These are phyloP conservation scores for Platalea minor DNA, from an alignment of 2,797 vertebrate genomes.

Conservation along the genomic window DNA sequence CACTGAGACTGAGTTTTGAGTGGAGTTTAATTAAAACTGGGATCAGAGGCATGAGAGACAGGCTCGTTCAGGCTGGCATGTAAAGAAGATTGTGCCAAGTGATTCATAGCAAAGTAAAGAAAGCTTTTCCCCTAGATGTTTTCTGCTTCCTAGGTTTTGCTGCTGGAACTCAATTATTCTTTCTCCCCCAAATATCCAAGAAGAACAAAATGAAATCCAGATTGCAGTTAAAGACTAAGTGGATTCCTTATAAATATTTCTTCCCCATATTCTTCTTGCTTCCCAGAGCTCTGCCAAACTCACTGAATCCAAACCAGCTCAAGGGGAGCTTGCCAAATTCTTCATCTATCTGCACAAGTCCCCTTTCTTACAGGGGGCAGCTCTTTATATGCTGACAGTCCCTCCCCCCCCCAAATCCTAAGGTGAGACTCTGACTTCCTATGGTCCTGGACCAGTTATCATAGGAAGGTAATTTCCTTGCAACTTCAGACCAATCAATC, in stretches of 20 bases:
- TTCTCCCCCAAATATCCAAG: not conserved
- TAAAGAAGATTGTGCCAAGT: not conserved
- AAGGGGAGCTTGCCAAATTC: not conserved
- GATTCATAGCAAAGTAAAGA: not conserved
- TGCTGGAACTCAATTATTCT: not conserved
- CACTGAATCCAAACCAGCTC: not conserved
- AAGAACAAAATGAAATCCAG: not conserved
- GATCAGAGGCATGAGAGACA: not conserved
- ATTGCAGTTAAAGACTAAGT: not conserved
- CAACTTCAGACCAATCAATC: not conserved
- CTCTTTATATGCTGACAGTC: not conserved
- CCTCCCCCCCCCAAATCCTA: not conserved
- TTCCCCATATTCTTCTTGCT: not conserved
- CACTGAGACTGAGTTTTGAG: not conserved
- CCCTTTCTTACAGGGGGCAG: not conserved
- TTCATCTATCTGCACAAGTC: not conserved
- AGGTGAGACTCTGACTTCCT: not conserved
- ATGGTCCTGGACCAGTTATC: not conserved
- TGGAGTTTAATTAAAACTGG: slow-evolving; percentile 11
- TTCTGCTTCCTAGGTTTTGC: not conserved
- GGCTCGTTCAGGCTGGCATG: not conserved
- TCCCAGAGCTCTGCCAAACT: not conserved
- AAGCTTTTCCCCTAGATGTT: not conserved
- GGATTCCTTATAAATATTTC: not conserved
- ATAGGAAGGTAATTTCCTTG: not conserved